Conservation (phyloP, 2,888 invertebrate species). For the Xanthorhoe designata region DNA sequence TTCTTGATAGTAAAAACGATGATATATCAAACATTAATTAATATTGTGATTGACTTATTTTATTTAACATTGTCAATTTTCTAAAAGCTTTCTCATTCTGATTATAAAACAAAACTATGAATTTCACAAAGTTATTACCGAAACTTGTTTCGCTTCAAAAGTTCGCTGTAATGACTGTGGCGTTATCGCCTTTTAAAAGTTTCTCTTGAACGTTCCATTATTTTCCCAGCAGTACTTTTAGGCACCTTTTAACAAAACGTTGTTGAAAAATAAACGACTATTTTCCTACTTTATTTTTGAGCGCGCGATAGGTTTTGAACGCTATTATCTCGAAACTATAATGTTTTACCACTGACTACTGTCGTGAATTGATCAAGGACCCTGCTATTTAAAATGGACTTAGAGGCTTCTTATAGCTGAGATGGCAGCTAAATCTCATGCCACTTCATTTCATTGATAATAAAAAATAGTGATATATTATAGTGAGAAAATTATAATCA, state of each 20-base stretch:
- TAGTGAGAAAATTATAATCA: too few relatives aligned
- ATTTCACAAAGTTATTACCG: background rate
- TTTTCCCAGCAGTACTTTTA: background rate
- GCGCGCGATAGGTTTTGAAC: background rate
- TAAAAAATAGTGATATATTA: too few relatives aligned
- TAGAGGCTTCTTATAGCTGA: too few relatives aligned
- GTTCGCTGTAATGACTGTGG: slow-evolving; percentile 1
- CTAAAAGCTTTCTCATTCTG: too few relatives aligned
- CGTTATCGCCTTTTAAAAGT: slow-evolving; percentile 3
- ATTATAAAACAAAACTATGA: background rate
- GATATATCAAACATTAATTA: too few relatives aligned
- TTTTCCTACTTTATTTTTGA: background rate
- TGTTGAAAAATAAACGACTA: background rate
- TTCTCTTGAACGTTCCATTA: background rate
- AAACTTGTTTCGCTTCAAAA: slow-evolving; percentile 7
- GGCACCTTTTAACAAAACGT: background rate
- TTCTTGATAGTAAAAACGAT: too few relatives aligned
- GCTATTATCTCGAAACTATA: too few relatives aligned
- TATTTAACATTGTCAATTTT: too few relatives aligned
- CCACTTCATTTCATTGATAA: too few relatives aligned
- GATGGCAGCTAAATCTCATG: too few relatives aligned
- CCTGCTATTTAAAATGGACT: too few relatives aligned
- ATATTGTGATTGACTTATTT: too few relatives aligned
- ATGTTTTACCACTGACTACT: background rate
- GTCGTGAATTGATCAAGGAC: background rate